Evolutionary conservation across 2,888 invertebrate species (phyloP).

Genomic region (Leptopilina syphax): DNA sequence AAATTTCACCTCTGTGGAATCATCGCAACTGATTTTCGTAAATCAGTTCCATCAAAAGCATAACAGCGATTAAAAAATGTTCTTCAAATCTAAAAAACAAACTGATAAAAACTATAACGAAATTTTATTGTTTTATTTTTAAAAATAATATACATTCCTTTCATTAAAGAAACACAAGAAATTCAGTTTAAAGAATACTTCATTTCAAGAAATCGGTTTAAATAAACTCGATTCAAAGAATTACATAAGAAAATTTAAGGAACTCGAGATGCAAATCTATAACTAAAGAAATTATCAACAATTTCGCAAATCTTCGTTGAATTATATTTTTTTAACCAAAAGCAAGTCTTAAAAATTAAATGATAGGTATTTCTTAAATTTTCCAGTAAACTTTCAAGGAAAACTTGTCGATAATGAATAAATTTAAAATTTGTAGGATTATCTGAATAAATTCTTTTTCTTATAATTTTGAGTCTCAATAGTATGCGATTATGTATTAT

Average conservation of each 20-base stretch:
- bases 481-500: conserved; percentile 57
- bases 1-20: conserved; percentile 36
- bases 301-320: no score
- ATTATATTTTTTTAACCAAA: no score
- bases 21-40: conserved; percentile 31
- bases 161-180: background rate
- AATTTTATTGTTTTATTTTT: background rate
- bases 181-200: background rate
- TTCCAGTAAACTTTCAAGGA: background rate
- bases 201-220: background rate
- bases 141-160: background rate
- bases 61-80: conserved; percentile 24
- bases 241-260: no score
- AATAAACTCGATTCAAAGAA: background rate
- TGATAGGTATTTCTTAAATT: background rate
- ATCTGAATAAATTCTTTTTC: conserved; percentile 19
- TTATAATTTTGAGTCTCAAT: conserved; percentile 44
- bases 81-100: conserved; percentile 38
- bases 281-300: no score
- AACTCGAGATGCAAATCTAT: no score
- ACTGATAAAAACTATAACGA: conserved; percentile 15
- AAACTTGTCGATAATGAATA: background rate
- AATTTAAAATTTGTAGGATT: background rate
- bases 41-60: conserved; percentile 15
- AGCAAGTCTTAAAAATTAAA: background rate